Evolutionary conservation across 2,888 invertebrate genomes (phyloP).

Genomic region (Neria commutata): DNA sequence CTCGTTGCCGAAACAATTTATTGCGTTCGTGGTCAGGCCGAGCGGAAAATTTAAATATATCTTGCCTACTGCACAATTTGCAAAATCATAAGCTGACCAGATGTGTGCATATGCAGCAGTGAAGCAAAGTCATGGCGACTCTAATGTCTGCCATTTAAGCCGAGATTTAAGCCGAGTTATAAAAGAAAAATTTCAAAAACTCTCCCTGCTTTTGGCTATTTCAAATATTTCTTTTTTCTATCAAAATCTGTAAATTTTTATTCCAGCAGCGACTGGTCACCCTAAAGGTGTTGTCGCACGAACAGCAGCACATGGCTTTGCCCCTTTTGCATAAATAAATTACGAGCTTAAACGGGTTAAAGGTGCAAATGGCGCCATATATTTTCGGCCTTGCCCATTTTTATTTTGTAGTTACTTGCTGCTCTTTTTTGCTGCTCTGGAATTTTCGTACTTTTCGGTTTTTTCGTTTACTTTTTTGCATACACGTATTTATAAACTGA

Average conservation of each 20-base stretch:
- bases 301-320: background rate
- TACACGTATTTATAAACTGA: slow-evolving; percentile 51
- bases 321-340: slow-evolving; percentile 42
- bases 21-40: slow-evolving; percentile 37
- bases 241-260: slow-evolving; percentile 14
- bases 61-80: slow-evolving; percentile 34
- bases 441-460: background rate
- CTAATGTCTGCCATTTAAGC: too few species aligned
- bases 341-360: slow-evolving; percentile 35
- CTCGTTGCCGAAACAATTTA: slow-evolving; percentile 38
- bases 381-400: slow-evolving; percentile 25
- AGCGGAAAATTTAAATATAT: slow-evolving; percentile 9
- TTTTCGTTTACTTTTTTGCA: background rate
- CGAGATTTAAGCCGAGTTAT: too few species aligned
- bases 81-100: slow-evolving; percentile 3
- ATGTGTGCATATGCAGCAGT: background rate
- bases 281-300: background rate
- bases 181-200: too few species aligned
- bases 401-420: slow-evolving; percentile 14
- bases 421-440: too few species aligned
- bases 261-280: background rate
- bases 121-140: background rate
- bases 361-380: slow-evolving; percentile 31
- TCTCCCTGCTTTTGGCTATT: background rate
- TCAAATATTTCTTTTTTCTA: background rate